Percentiles rank a stretch among this genome's conserved stretches.
phyloP scores from a whole-genome alignment of 92 coral and sea anemone species.

The Plumapathes pennacea region DNA sequence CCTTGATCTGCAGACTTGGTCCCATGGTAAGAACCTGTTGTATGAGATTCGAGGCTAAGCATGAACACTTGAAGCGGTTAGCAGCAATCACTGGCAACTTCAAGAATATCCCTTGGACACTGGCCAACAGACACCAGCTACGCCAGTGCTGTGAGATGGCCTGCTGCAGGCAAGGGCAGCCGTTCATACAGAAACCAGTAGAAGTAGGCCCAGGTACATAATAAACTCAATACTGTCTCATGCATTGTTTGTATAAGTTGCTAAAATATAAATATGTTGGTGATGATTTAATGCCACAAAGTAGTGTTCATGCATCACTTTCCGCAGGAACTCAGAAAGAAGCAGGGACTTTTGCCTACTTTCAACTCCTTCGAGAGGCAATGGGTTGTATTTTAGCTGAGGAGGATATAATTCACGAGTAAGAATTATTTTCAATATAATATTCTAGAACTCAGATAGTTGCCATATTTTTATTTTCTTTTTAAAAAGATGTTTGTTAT shows the following conservation, averaged over 20 bases:
- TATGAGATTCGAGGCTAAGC: slow-evolving; percentile 65
- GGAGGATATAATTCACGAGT: background rate
- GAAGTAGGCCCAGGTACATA: slow-evolving; percentile 67
- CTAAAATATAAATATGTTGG: no score
- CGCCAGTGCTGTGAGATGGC: no score
- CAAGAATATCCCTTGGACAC: slow-evolving; percentile 40
- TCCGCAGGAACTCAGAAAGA: background rate
- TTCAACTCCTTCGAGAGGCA: background rate
- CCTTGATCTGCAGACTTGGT: no score
- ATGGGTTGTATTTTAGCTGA: background rate
- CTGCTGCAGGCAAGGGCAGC: slow-evolving; percentile 20
- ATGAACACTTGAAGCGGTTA: slow-evolving; percentile 37
- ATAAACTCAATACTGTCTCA: no score
- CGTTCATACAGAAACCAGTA: slow-evolving; percentile 41
- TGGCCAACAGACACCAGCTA: slow-evolving; percentile 57
- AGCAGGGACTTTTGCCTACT: background rate
- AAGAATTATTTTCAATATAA: no score
- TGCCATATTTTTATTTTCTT: no score
- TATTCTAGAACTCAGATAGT: no score
- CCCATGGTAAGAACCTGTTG: slow-evolving; percentile 61
- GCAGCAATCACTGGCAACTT: slow-evolving; percentile 52
- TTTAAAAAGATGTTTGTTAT: no score
- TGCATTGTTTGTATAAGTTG: no score
- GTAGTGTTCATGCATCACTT: no score
- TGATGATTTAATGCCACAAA: no score